Conservation (phyloP, 2,113 vertebrate species). For the Pachycephala philippinensis region DNA sequence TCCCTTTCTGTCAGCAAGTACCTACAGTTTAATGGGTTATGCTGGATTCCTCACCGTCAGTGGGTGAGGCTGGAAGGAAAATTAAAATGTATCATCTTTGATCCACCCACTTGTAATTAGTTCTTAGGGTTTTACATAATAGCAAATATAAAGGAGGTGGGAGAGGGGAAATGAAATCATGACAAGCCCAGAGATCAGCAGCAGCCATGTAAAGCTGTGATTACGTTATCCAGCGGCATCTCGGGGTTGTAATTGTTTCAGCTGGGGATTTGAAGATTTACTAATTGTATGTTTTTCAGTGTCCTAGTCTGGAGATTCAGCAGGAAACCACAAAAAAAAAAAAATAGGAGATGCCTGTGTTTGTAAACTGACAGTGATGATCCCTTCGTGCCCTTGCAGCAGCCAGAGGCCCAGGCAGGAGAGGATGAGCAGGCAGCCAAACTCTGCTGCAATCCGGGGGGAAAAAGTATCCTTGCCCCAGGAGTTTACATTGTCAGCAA, state of each 20-base stretch:
- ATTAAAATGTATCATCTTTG: conserved; percentile 75
- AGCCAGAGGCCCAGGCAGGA: conserved; percentile 7
- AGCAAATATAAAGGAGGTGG: conserved; percentile 55
- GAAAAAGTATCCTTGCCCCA: background rate
- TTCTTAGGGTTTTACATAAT: conserved; percentile 72
- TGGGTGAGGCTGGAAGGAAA: conserved; percentile 77
- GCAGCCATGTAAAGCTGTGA: conserved; percentile 34
- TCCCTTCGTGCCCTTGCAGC: background rate
- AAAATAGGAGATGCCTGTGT: conserved; percentile 33
- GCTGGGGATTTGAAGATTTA: conserved; percentile 30
- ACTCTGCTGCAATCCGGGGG: background rate
- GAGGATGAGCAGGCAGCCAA: background rate
- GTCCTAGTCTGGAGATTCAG: conserved; percentile 23
- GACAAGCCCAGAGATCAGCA: conserved; percentile 39
- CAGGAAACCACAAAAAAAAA: conserved; percentile 44
- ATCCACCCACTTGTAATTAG: conserved; percentile 79
- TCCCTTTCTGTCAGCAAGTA: conserved; percentile 81
- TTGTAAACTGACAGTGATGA: conserved; percentile 39
- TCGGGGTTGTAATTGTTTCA: conserved; percentile 33
- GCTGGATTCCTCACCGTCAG: conserved; percentile 73
- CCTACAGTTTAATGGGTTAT: conserved; percentile 73
- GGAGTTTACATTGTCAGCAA: conserved; percentile 44
- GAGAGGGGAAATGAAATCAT: conserved; percentile 71
- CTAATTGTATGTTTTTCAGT: conserved; percentile 19
- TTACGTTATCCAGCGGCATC: background rate